These are phyloP conservation scores for Barbus barbus DNA, from an alignment of 2,113 vertebrate genomes.

Conservation along the genomic window DNA sequence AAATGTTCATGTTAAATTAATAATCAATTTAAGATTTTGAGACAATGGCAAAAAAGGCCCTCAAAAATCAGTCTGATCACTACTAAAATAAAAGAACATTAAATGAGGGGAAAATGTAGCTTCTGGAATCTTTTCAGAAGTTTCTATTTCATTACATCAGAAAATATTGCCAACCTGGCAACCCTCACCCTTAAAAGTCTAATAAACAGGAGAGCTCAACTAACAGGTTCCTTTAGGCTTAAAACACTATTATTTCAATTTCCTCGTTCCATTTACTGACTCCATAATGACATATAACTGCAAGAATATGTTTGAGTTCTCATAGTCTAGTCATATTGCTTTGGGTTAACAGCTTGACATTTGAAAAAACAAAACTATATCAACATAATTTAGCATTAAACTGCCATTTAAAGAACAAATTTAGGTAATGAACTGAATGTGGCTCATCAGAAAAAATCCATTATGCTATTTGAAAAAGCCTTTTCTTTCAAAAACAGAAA, in stretches of 20 bases:
- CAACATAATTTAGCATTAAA: too few species aligned
- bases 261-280: background rate
- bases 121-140: background rate
- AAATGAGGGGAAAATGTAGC: too few species aligned
- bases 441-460: too few species aligned
- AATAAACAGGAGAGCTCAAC: background rate
- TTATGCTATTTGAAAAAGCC: too few species aligned
- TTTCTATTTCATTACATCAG: background rate
- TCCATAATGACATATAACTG: background rate
- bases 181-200: background rate
- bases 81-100: too few species aligned
- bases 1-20: too few species aligned
- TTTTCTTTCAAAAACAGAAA: too few species aligned
- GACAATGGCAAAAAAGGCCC: too few species aligned
- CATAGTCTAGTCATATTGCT: background rate
- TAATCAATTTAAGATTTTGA: background rate
- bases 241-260: constrained; percentile 2
- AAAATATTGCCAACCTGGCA: background rate
- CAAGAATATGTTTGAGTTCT: background rate
- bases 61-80: too few species aligned
- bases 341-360: background rate
- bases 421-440: too few species aligned
- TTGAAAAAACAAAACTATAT: too few species aligned
- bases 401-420: too few species aligned
- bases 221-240: background rate